Percentiles rank a stretch among this genome's conserved stretches.
Evolutionary conservation across 92 coral and sea anemone genomes (phyloP).

Genomic region (Palythoa grandis): DNA sequence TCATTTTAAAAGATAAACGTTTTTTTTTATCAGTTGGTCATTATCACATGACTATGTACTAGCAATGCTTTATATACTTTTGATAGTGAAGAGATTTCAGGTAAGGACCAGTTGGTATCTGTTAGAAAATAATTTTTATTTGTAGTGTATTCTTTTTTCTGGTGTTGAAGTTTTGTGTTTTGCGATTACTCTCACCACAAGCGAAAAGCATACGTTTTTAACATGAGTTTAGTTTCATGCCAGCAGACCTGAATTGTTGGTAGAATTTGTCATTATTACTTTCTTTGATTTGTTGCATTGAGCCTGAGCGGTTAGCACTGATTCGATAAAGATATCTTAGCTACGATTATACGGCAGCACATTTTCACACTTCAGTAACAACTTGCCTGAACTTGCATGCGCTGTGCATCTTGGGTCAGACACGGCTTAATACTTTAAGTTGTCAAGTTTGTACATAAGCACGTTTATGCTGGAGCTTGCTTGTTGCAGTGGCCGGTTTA

Average conservation of each 20-base stretch:
- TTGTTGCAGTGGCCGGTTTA: not conserved
- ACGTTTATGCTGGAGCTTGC: not conserved
- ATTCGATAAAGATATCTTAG: not conserved
- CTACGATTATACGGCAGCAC: not conserved
- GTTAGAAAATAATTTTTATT: no score
- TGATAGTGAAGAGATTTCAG: no score
- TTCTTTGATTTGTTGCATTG: not conserved
- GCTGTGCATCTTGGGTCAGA: not conserved
- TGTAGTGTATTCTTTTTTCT: not conserved
- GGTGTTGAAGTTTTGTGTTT: not conserved
- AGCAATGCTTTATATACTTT: no score
- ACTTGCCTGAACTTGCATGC: constrained; percentile 21
- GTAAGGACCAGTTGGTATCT: no score
- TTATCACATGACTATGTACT: not conserved
- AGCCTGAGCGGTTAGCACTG: not conserved
- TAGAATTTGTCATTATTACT: not conserved
- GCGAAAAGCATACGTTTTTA: no score
- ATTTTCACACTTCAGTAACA: no score
- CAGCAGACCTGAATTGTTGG: not conserved
- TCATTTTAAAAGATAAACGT: not conserved
- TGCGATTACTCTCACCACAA: no score
- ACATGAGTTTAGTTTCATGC: no score
- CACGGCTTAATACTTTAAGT: not conserved
- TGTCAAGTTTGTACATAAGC: not conserved
- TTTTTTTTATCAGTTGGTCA: not conserved